Conservation (phyloP, 2,888 invertebrate species). For the Archips xylosteana region DNA sequence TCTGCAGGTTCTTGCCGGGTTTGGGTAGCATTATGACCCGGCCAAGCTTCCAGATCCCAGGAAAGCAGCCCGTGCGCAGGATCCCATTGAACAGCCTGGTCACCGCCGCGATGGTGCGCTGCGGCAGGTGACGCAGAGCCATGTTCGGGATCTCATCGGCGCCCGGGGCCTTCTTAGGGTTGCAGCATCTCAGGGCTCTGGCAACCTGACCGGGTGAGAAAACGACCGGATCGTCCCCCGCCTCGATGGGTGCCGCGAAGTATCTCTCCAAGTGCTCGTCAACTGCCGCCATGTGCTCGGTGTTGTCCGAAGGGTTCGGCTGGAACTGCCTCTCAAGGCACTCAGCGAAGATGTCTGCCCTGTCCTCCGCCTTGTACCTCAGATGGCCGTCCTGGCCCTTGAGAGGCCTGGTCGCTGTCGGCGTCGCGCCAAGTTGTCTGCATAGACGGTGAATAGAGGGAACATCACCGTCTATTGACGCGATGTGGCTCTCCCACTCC, state of each 20-base stretch:
- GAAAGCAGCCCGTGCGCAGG: too few species aligned
- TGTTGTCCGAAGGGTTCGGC: slow-evolving; percentile 14
- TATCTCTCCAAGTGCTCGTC: background rate
- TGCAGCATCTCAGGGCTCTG: too few species aligned
- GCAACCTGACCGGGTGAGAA: too few species aligned
- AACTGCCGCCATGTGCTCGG: slow-evolving; percentile 3
- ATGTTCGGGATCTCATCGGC: too few species aligned
- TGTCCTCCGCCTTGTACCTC: slow-evolving; percentile 32
- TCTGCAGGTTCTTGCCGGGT: too few species aligned
- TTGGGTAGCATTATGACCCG: too few species aligned
- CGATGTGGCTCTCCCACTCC: slow-evolving; percentile 8
- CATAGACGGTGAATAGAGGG: slow-evolving; percentile 16
- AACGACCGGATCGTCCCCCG: too few species aligned
- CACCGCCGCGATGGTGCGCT: too few species aligned
- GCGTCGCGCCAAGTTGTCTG: background rate
- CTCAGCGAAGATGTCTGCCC: slow-evolving; percentile 31
- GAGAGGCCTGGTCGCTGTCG: slow-evolving; percentile 6
- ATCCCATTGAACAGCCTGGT: too few species aligned
- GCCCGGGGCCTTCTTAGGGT: too few species aligned
- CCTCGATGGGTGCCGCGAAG: background rate
- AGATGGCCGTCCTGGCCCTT: background rate
- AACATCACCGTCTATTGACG: slow-evolving; percentile 1
- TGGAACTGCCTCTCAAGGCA: slow-evolving; percentile 28
- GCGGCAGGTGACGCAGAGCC: too few species aligned
- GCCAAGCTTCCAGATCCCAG: too few species aligned